Evolutionary conservation across 92 coral and sea anemone genomes (phyloP).

Genomic region (Palythoa grandiflora): DNA sequence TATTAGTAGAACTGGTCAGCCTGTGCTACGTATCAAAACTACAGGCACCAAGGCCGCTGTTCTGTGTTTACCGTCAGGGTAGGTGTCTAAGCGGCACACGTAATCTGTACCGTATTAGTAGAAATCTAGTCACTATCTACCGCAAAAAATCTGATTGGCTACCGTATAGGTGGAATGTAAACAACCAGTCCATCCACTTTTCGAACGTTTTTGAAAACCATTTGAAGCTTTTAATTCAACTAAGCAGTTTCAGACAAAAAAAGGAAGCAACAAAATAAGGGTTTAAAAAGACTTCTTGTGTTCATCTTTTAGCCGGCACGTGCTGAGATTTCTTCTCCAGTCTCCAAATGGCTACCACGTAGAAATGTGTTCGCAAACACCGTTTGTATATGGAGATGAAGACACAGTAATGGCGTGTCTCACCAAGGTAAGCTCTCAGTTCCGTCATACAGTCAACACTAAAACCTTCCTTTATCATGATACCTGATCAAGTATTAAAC

Average conservation of each 20-base stretch:
- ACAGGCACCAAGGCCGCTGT: constrained; percentile 96
- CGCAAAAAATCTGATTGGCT: too few species aligned
- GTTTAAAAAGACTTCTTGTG: not conserved
- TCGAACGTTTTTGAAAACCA: too few species aligned
- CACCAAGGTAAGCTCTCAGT: constrained; percentile 75
- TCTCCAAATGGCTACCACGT: constrained; percentile 94
- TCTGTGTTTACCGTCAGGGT: constrained; percentile 87
- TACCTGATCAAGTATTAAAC: too few species aligned
- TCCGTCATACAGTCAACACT: not conserved
- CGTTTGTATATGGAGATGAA: constrained; percentile 96
- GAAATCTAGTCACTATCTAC: constrained; percentile 70
- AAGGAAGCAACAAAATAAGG: too few species aligned
- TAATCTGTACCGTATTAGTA: too few species aligned
- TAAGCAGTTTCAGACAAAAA: too few species aligned
- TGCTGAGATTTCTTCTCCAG: constrained; percentile 91
- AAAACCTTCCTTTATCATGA: too few species aligned
- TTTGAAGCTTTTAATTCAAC: too few species aligned
- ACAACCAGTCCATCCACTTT: too few species aligned
- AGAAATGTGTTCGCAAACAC: constrained; percentile 96
- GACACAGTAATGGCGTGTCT: constrained; percentile 93
- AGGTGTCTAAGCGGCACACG: not conserved
- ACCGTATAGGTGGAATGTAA: too few species aligned
- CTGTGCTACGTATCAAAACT: constrained; percentile 86
- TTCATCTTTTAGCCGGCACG: constrained; percentile 78
- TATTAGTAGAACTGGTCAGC: constrained; percentile 77